Evolutionary conservation across 2,113 vertebrate species (phyloP), one percentile per base, ranked within the genome.

Genomic region (Phocoena sinus): DNA sequence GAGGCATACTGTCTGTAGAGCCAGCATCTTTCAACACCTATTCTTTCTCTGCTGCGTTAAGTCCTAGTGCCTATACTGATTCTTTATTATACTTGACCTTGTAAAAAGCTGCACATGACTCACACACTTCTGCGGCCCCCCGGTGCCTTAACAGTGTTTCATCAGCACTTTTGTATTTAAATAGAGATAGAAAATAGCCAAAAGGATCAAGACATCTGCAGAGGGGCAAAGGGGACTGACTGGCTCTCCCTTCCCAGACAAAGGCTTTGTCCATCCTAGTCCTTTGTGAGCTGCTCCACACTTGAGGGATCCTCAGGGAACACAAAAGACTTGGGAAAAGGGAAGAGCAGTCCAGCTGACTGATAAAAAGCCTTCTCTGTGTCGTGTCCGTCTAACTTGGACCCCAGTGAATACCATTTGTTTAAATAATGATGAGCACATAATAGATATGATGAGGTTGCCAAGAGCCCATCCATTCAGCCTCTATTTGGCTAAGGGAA

Each of bases 351-450:
- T 53, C 73, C 82, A 90, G 76, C 71, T 58, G 58, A 60, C 5
- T 4, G 2, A 47, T 67, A 71, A 47, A 96, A 97, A 97, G 92
- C 80, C 86, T 91, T 89, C 94, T 96, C 96, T 97, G 96, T 76
- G 60, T 96, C 67, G 93, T 63, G 82, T 68, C 25, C 82, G 86
- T 95, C 91, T 73, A 38, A 23, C 94, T 97, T 92, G 90, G 89
- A 86, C 80, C 74, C 74, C 91, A 88, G 41, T 71, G 91, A 94
- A 94, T 98, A 95, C 92, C 89, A 92, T 94, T 96, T 97, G 91
- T 97, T 98, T 97, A 92, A 90, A 95, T 96, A 96, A 85, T 95
- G 95, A 93, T 96, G 94, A 85, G 91, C 96, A 92, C 97, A 98
- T n/a, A 98, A 95, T 92, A 94, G 97, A 98, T 95, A 63, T 6